phyloP scores from a whole-genome alignment of 1,140 invertebrate genomes.

The Danaus plexippus region DNA sequence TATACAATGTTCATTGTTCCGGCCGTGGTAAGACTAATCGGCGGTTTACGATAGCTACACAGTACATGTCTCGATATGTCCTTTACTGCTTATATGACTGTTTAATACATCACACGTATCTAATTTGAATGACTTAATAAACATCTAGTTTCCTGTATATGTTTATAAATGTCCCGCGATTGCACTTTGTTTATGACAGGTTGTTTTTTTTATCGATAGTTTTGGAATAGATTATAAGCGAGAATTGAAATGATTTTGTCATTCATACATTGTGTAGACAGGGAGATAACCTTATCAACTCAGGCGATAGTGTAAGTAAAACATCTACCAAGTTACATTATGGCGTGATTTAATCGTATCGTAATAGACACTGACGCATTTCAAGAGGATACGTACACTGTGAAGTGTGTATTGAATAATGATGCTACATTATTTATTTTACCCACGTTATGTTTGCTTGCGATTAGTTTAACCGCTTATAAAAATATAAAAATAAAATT shows the following conservation, averaged over 20 bases:
- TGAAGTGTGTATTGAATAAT: slow-evolving; percentile 20
- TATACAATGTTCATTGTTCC: slow-evolving; percentile 65
- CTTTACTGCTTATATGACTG: too few species aligned
- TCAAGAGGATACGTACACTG: slow-evolving; percentile 17
- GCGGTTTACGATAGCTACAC: too few species aligned
- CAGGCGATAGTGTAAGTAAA: slow-evolving; percentile 26
- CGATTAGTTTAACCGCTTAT: neutral
- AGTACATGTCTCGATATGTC: too few species aligned
- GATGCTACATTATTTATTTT: slow-evolving; percentile 17
- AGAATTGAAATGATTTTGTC: slow-evolving; percentile 7
- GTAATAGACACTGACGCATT: slow-evolving; percentile 17
- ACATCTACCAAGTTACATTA: slow-evolving; percentile 13
- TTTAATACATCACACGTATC: too few species aligned
- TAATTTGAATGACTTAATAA: too few species aligned
- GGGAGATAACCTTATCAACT: slow-evolving; percentile 34
- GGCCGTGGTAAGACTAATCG: neutral
- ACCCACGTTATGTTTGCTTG: slow-evolving; percentile 12
- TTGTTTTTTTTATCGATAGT: too few species aligned
- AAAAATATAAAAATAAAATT: too few species aligned
- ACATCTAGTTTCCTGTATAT: too few species aligned
- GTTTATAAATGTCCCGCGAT: too few species aligned
- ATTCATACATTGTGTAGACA: slow-evolving; percentile 24
- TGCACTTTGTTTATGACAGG: too few species aligned
- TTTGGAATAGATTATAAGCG: too few species aligned
- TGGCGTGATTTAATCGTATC: slow-evolving; percentile 17